Conservation (phyloP, 2,113 vertebrate species). For the Chiloscyllium plagiosum region DNA sequence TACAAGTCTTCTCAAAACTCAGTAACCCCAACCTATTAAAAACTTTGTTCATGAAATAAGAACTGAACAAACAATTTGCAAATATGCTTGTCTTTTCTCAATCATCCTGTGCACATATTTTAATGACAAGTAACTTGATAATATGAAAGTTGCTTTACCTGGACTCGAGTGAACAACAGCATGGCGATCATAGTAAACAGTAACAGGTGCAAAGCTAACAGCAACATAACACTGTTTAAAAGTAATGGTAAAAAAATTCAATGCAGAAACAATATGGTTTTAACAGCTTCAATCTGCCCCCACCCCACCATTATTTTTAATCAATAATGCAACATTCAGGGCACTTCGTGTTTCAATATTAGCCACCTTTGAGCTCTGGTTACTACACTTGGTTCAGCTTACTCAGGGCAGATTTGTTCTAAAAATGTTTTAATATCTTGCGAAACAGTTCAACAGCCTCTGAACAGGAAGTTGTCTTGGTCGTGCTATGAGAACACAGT, state of each 20-base stretch:
- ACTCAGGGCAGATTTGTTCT: too few relatives aligned
- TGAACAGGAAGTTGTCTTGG: too few relatives aligned
- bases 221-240: constrained; percentile 71
- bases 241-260: background rate
- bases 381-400: too few relatives aligned
- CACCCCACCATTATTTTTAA: background rate
- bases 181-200: constrained; percentile 91
- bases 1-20: too few relatives aligned
- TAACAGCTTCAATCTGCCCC: background rate
- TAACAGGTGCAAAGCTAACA: constrained; percentile 78
- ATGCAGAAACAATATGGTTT: background rate
- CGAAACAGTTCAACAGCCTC: too few relatives aligned
- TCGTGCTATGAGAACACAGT: too few relatives aligned
- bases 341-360: too few relatives aligned
- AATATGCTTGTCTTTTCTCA: background rate
- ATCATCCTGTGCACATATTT: background rate
- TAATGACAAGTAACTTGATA: background rate
- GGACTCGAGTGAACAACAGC: constrained; percentile 78
- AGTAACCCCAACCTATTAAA: background rate
- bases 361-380: too few relatives aligned
- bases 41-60: background rate
- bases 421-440: too few relatives aligned
- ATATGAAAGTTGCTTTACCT: constrained; percentile 57
- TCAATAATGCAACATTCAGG: too few relatives aligned
- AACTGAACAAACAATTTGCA: background rate